Evolutionary conservation across 2,888 invertebrate species (phyloP).

Genomic region (Lasioglossum malachurum): DNA sequence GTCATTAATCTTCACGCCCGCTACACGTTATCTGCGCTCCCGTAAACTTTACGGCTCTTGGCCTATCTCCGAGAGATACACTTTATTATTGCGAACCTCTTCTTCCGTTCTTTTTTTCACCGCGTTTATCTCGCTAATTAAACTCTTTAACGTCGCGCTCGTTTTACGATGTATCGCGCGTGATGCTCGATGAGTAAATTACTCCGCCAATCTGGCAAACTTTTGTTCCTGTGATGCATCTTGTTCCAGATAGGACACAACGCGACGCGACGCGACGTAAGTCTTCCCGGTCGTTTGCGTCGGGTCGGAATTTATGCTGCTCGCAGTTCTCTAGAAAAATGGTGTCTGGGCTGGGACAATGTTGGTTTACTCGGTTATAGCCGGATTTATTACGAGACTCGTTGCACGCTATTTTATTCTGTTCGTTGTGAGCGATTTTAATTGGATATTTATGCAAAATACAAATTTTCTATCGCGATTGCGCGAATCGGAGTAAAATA

Average conservation of each 20-base stretch:
- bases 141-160: not conserved
- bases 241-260: not conserved
- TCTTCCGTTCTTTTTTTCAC: not conserved
- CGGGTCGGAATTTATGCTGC: not conserved
- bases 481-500: no score
- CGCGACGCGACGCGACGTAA: not conserved
- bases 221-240: not conserved
- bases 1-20: constrained; percentile 6
- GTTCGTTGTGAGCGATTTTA: not conserved
- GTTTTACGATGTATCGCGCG: not conserved
- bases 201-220: not conserved
- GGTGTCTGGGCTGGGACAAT: not conserved
- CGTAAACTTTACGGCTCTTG: not conserved
- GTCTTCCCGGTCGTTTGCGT: not conserved
- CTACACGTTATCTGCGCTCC: not conserved
- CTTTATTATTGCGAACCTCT: not conserved
- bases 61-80: not conserved
- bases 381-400: not conserved
- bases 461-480: no score
- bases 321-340: not conserved
- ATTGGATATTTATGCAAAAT: not conserved
- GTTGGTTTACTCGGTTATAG: not conserved
- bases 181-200: not conserved
- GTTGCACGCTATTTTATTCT: not conserved
- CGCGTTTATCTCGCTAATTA: constrained; percentile 12